phyloP scores from a whole-genome alignment of 2,113 vertebrate genomes.

The Lampris incognitus region DNA sequence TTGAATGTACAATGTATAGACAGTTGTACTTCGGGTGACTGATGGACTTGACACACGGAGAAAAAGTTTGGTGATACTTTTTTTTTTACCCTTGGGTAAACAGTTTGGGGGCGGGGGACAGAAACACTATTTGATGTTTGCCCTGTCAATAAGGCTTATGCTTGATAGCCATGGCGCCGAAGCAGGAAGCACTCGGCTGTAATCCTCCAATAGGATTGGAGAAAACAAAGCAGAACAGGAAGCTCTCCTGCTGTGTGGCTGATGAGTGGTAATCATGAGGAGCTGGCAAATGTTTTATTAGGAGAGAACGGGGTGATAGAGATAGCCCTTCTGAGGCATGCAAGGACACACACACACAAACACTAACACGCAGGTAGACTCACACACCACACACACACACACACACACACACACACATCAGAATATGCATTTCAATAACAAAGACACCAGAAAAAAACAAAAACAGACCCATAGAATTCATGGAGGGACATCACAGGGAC shows the following conservation, averaged over 20 bases:
- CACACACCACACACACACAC: not conserved
- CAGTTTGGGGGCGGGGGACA: slow-evolving; percentile 8
- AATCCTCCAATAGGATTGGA: slow-evolving; percentile 41
- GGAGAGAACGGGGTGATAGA: slow-evolving; percentile 20
- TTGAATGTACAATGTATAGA: slow-evolving; percentile 7
- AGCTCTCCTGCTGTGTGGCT: slow-evolving; percentile 28
- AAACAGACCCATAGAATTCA: no score
- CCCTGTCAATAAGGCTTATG: slow-evolving; percentile 38
- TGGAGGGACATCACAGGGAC: no score
- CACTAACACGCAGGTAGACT: not conserved
- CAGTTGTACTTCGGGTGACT: slow-evolving; percentile 26
- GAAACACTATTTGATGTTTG: slow-evolving; percentile 40
- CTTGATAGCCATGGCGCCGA: slow-evolving; percentile 38
- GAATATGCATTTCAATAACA: no score
- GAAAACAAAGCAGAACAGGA: slow-evolving; percentile 50
- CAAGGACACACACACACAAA: not conserved
- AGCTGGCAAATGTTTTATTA: slow-evolving; percentile 32
- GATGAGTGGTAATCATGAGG: slow-evolving; percentile 50
- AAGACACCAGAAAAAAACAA: no score
- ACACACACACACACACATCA: not conserved
- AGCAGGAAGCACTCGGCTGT: slow-evolving; percentile 33
- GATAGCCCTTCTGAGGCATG: slow-evolving; percentile 17
- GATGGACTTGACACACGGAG: slow-evolving; percentile 37
- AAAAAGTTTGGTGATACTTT: slow-evolving; percentile 14
- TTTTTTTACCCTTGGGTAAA: slow-evolving; percentile 27